Conservation (phyloP, 2,113 vertebrate genomes). For the Orthonyx spaldingii region DNA sequence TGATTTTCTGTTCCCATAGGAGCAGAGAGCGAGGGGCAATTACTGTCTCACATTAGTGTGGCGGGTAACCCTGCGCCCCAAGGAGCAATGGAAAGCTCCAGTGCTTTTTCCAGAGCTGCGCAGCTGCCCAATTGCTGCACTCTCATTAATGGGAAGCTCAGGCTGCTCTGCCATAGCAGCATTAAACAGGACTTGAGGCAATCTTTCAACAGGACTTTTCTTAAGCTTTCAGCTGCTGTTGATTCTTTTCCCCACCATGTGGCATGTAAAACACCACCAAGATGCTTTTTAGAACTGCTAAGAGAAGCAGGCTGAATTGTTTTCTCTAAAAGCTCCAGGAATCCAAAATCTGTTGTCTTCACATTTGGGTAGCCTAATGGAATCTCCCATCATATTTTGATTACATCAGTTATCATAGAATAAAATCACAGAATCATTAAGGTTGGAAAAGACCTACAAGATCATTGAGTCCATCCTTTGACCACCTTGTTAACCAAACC, state of each 20-base stretch:
- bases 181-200: neutral
- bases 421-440: neutral
- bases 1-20: neutral
- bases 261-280: neutral
- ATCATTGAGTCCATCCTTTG: neutral
- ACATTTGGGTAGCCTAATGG: neutral
- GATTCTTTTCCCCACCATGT: neutral
- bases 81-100: neutral
- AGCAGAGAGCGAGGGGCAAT: neutral
- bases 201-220: neutral
- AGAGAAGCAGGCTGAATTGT: neutral
- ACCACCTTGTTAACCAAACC: neutral
- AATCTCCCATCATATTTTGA: neutral
- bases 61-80: neutral
- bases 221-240: neutral
- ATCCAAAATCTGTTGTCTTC: neutral
- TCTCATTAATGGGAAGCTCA: neutral
- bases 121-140: neutral
- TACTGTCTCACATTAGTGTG: neutral
- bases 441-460: neutral
- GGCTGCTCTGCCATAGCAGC: fast-evolving
- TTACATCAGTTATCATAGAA: neutral
- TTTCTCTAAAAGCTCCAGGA: neutral
- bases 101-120: fast-evolving
- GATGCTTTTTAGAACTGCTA: neutral